Base-by-base conservation (phyloP, 2,888 invertebrate genomes). In the Drosophila pullipes region DNA sequence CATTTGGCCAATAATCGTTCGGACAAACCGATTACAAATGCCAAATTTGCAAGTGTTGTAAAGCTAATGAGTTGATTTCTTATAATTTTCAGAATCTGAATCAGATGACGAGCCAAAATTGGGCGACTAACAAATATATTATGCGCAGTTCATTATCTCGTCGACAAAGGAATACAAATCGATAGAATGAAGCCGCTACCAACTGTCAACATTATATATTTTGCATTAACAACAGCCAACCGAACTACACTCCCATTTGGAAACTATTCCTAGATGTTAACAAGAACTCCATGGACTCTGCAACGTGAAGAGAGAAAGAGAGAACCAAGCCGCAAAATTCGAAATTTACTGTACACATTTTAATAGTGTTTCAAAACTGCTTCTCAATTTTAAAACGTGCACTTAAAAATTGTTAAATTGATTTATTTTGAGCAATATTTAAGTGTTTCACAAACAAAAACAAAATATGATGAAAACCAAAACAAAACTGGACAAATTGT, bases 11-110 rank as follows among this genome's bases (percentile, higher is more conserved):
- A 91, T 91, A 88, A 85, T 91, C 76, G 62, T 75, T 91, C 60
- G 57, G 68, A 90, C 81, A 90, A 59, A 18, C 7, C 7, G 11
- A 49, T 37, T 25, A 4, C n/a, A 25, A 35, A 54, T 30, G 22
- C 7, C 7, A 35, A 28, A 6, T 33, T 55, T 6, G 10, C 22
- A 53, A n/a, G 25, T n/a, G 0, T 28, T 10, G 11, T 47, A 39
- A 30, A 30, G 25, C 13, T 72, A 37, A 73, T 49, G 4, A 28
- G 2, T 3, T 9, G 47, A 6, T 9, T 25, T 31, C 33, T 57
- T 53, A 41, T 31, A 54, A n/a, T 58, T 92, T 89, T 4, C 69
- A 94, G 94, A 94, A 89, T 92, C 93, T 28, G 93, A 94, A 93
- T 39, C 37, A 4, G 57, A 57, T 30, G 57, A 57, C 75, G 93